Evolutionary conservation across 1,140 invertebrate genomes (phyloP).

Genomic region (Zelostemma sp.): DNA sequence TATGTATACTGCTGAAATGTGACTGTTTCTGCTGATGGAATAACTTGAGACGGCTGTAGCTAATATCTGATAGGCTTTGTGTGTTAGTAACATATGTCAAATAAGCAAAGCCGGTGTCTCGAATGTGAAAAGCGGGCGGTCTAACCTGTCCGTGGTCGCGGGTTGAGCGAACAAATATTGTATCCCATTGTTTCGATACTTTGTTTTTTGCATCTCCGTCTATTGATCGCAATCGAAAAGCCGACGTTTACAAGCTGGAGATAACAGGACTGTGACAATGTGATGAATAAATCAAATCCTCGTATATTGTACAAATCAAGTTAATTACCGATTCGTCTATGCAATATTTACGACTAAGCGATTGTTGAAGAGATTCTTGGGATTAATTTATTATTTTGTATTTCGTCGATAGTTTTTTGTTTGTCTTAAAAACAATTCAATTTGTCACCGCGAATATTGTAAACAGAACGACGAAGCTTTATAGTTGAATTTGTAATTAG

Average conservation of each 20-base stretch:
- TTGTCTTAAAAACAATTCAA: no score
- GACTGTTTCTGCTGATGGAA: background rate
- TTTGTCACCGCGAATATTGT: no score
- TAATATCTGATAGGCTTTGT: background rate
- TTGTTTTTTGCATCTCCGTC: no score
- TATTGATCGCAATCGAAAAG: background rate
- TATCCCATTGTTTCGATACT: no score
- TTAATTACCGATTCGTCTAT: background rate
- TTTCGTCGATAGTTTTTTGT: no score
- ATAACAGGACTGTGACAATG: background rate
- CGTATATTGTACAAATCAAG: conserved; percentile 1
- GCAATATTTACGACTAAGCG: background rate
- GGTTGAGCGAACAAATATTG: no score
- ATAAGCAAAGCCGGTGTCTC: background rate
- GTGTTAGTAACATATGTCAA: background rate
- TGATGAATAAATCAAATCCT: conserved; percentile 6
- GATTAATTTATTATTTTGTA: no score
- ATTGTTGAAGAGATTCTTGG: conserved; percentile 3
- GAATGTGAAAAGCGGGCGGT: background rate
- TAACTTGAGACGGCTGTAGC: background rate
- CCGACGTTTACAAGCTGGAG: background rate
- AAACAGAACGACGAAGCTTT: no score
- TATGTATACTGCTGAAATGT: conserved; percentile 4
- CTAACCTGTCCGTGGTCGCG: no score
- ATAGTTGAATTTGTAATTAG: no score